Evolutionary conservation across 64 coral and sea anemone genomes (phyloP).

Genomic region (Stylophora pistillata): DNA sequence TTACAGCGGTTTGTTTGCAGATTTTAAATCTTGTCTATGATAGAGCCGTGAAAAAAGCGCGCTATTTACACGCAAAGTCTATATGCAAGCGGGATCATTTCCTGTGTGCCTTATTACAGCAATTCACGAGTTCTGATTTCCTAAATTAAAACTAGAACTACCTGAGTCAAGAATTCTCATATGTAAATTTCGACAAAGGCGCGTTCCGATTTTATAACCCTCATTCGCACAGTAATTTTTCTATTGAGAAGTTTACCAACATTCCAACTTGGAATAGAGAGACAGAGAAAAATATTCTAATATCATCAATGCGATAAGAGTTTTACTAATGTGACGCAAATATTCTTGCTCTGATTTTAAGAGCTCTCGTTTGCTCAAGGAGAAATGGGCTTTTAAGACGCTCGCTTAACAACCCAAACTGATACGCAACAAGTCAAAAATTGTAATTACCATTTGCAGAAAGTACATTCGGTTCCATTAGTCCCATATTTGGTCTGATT

Average conservation of each 20-base stretch:
- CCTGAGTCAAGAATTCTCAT: slow-evolving; percentile 40
- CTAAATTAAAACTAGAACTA: slow-evolving; percentile 68
- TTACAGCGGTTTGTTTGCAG: slow-evolving; percentile 76
- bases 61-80: slow-evolving; percentile 67
- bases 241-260: not conserved
- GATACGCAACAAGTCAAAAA: not conserved
- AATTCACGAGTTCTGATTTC: slow-evolving; percentile 92
- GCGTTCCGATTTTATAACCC: slow-evolving; percentile 10
- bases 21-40: slow-evolving; percentile 60
- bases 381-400: not conserved
- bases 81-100: slow-evolving; percentile 70
- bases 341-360: slow-evolving; percentile 23
- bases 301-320: not conserved
- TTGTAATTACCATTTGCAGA: slow-evolving; percentile 27
- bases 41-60: slow-evolving; percentile 31
- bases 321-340: slow-evolving; percentile 23
- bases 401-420: not conserved
- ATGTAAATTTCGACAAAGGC: slow-evolving; percentile 37
- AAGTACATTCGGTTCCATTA: slow-evolving; percentile 26
- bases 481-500: slow-evolving; percentile 1
- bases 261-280: not conserved
- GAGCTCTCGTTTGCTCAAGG: not conserved
- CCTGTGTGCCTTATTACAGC: slow-evolving; percentile 75
- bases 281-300: slow-evolving; percentile 14
- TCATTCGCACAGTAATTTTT: not conserved